Evolutionary conservation across 2,888 invertebrate species (phyloP).

Genomic region (Steinernema carpocapsae): DNA sequence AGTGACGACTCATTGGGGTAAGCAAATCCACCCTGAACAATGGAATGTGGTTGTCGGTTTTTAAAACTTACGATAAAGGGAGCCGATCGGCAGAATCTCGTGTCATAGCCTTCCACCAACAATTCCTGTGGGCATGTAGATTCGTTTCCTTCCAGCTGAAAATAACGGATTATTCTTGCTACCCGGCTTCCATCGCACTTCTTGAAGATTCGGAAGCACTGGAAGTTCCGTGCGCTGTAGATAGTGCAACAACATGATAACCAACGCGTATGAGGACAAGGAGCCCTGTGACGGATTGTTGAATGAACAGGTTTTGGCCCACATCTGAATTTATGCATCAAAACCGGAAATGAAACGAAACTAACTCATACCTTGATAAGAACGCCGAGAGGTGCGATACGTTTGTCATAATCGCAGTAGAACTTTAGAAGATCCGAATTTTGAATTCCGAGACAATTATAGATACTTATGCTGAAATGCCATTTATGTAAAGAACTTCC

Average conservation of each 20-base stretch:
- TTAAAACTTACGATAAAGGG: not conserved
- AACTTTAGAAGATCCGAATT: constrained; percentile 73
- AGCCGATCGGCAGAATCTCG: not conserved
- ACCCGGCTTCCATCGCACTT: constrained; percentile 69
- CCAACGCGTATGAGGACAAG: constrained; percentile 75
- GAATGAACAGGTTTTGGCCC: constrained; percentile 72
- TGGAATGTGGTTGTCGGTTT: too few species aligned
- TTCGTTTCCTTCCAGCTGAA: not conserved
- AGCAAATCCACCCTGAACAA: not conserved
- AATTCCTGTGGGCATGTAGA: not conserved
- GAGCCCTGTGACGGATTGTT: constrained; percentile 75
- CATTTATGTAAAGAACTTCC: not conserved
- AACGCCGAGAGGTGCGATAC: constrained; percentile 71
- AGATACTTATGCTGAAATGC: constrained; percentile 71
- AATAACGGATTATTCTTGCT: constrained; percentile 19
- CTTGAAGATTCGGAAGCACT: constrained; percentile 74
- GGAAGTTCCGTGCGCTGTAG: constrained; percentile 73
- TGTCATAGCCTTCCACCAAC: constrained; percentile 8
- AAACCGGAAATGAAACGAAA: too few species aligned
- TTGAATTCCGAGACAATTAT: constrained; percentile 73
- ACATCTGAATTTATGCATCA: too few species aligned
- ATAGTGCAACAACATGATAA: constrained; percentile 74
- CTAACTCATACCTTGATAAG: too few species aligned
- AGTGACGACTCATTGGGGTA: constrained; percentile 21
- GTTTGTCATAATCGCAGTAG: constrained; percentile 72